Evolutionary conservation across 2,113 vertebrate species (phyloP), one percentile per base, ranked within the genome.

Genomic region (Euleptes europaea): DNA sequence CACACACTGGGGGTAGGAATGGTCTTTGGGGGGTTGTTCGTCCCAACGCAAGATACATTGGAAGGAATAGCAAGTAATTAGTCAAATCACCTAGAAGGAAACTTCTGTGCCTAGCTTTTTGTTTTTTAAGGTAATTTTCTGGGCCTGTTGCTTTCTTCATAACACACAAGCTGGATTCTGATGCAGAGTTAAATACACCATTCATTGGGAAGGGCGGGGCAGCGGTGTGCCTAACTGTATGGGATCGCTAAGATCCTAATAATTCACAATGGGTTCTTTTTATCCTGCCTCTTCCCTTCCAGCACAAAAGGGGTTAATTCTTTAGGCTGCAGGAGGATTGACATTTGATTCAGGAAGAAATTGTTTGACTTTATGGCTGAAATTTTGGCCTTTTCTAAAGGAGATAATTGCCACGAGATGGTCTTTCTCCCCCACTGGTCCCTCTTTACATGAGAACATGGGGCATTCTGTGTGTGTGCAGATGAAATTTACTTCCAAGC

Each of bases 1-100:
- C 94, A 95, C 93, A 17, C 1, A 57, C 19, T 57, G 54, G 54
- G 15, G 54, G 54, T 3, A 17, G 54, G 54, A 21, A 21, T 17
- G 54, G 3, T 21, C 54, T 57, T 57, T 3, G 6, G 2, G 19
- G 15, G 5, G 15, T 21, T 21, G 54, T 94, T 94, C 90, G 80
- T 88, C 89, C 89, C 84, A 84, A 84, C 67, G 88, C 93, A 89
- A 94, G 93, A 91, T 96, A 2, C 66, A 9, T 49, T n/a, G 44
- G 28, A 8, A 49, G 12, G 63, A 87, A 84, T 94, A 94, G 94
- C 89, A 93, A 84, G 91, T 88, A 94, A 95, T 91, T 84, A 51
- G 87, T 88, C 49, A 1, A 12, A 85, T 31, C 44, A 44, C 9
- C 44, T 83, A 86, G 89, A 78, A 7, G 78, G 51, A 87, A 78